These are phyloP conservation scores for Trichopria drosophilae DNA, from an alignment of 2,888 invertebrate genomes.

Conservation along the genomic window DNA sequence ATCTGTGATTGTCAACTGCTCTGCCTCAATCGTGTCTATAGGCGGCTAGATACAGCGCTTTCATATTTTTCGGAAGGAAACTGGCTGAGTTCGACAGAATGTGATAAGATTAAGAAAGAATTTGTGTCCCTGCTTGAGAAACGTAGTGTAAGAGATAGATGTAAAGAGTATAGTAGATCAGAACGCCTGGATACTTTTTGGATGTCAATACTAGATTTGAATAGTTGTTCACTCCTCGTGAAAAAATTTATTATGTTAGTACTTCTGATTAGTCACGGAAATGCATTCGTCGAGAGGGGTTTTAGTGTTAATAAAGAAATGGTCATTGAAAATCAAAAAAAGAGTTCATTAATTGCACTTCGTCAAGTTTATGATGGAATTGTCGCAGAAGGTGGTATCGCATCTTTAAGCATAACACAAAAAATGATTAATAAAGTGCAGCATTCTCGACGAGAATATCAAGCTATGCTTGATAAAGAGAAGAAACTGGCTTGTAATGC, in stretches of 20 bases:
- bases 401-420: not conserved
- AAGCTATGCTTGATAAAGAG: too few species aligned
- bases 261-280: not conserved
- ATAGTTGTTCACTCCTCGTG: not conserved
- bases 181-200: not conserved
- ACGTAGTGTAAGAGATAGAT: not conserved
- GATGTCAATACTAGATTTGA: not conserved
- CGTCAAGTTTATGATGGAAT: slow-evolving; percentile 3
- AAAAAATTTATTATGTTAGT: slow-evolving; percentile 3
- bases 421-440: too few species aligned
- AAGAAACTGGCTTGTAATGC: too few species aligned
- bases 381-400: too few species aligned
- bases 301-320: slow-evolving; percentile 2
- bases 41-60: too few species aligned
- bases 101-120: not conserved
- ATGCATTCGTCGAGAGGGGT: slow-evolving; percentile 2
- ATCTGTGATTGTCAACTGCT: not conserved
- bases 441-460: too few species aligned
- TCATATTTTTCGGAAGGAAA: not conserved
- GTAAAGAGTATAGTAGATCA: not conserved
- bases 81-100: too few species aligned
- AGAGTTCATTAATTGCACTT: slow-evolving; percentile 3
- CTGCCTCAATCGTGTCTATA: not conserved
- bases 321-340: slow-evolving; percentile 2
- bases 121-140: not conserved